phyloP scores from a whole-genome alignment of 2,113 vertebrate genomes.

The Oophaga pumilio region DNA sequence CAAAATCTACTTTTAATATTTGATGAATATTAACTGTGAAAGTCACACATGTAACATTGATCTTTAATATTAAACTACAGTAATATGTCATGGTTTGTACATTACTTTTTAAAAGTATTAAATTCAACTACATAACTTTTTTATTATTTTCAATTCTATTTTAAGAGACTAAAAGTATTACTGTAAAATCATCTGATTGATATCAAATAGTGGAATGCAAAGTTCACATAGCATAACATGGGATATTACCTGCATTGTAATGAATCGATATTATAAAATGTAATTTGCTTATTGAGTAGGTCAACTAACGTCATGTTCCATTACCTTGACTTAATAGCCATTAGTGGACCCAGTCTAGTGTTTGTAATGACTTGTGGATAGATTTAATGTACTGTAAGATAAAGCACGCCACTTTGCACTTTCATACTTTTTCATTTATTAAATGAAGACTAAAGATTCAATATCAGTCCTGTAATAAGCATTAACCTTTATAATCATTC shows the following conservation, averaged over 20 bases:
- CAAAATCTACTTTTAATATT: no score
- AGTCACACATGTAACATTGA: no score
- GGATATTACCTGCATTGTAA: conserved; percentile 19
- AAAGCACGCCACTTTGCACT: background rate
- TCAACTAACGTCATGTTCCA: conserved; percentile 31
- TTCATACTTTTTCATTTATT: conserved; percentile 21
- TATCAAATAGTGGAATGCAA: background rate
- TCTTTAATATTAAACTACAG: background rate
- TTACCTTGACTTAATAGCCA: conserved; percentile 28
- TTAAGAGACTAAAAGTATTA: background rate
- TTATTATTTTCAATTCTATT: background rate
- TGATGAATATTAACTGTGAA: no score
- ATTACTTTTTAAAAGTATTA: background rate
- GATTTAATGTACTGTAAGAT: conserved; percentile 42
- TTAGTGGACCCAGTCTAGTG: conserved; percentile 34
- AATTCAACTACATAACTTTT: background rate
- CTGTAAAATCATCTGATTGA: background rate
- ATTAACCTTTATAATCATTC: conserved; percentile 10
- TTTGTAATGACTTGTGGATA: conserved; percentile 35
- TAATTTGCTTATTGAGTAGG: conserved; percentile 45
- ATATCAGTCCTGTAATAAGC: background rate
- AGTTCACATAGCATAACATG: background rate
- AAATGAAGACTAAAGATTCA: conserved; percentile 9
- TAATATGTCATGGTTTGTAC: background rate
- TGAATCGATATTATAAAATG: conserved; percentile 15